phyloP scores from a whole-genome alignment of 2,797 vertebrate genomes.

The Sphenodon punctatus region DNA sequence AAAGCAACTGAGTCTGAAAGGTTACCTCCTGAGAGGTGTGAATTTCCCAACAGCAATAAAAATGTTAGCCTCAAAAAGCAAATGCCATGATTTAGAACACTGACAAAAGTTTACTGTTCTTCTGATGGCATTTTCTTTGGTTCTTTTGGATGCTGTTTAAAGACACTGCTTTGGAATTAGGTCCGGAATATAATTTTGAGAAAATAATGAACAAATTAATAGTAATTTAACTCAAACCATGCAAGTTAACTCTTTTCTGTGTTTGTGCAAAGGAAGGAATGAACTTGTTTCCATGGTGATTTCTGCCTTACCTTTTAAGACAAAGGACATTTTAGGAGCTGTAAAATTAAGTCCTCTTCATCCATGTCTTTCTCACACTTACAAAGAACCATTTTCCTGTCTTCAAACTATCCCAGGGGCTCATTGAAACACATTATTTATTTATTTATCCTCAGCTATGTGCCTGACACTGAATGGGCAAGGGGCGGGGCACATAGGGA shows the following conservation, averaged over 20 bases:
- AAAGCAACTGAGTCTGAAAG: slow-evolving; percentile 47
- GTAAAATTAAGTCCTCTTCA: slow-evolving; percentile 64
- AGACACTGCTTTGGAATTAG: slow-evolving; percentile 43
- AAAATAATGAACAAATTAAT: slow-evolving; percentile 62
- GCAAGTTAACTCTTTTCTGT: slow-evolving; percentile 10
- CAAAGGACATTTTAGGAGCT: slow-evolving; percentile 68
- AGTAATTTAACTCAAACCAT: slow-evolving; percentile 61
- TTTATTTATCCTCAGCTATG: too few species aligned
- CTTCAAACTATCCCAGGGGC: slow-evolving; percentile 38
- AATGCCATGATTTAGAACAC: slow-evolving; percentile 64
- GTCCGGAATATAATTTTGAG: slow-evolving; percentile 65
- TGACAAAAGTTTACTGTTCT: slow-evolving; percentile 58
- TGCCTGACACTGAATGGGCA: too few species aligned
- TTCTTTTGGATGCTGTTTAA: slow-evolving; percentile 49
- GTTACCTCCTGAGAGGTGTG: slow-evolving; percentile 68
- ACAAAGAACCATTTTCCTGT: slow-evolving; percentile 21
- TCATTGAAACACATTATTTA: too few species aligned
- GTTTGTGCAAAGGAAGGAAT: slow-evolving; percentile 48
- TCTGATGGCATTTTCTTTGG: slow-evolving; percentile 46
- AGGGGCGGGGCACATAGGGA: too few species aligned
- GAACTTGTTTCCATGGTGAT: slow-evolving; percentile 72
- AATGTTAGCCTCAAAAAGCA: slow-evolving; percentile 43
- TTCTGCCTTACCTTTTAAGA: slow-evolving; percentile 73
- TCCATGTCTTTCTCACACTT: slow-evolving; percentile 49
- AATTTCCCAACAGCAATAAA: slow-evolving; percentile 70